These are phyloP conservation scores for Lepidothrix coronata DNA, from an alignment of 2,113 vertebrate species.

Conservation along the genomic window DNA sequence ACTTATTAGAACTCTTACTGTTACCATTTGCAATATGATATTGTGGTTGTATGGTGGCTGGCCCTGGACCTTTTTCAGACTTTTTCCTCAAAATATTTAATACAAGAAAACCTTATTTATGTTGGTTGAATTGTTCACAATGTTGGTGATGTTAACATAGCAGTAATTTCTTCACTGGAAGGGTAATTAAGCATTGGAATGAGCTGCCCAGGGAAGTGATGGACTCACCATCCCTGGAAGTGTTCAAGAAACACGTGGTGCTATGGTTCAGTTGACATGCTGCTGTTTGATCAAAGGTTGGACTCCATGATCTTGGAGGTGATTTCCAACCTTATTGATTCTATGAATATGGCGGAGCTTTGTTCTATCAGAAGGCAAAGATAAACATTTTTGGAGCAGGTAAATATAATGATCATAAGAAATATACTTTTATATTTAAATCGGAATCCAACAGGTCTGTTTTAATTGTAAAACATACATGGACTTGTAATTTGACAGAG, in stretches of 20 bases:
- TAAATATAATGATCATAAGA: background rate
- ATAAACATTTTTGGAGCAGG: background rate
- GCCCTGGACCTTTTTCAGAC: background rate
- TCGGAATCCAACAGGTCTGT: background rate
- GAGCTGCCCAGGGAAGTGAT: background rate
- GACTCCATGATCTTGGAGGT: background rate
- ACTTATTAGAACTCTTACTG: background rate
- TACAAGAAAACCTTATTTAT: background rate
- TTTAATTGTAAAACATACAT: background rate
- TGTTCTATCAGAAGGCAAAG: background rate
- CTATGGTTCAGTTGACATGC: background rate
- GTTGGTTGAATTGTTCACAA: background rate
- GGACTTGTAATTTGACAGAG: background rate
- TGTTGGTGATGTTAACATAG: background rate
- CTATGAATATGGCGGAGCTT: background rate
- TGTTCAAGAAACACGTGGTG: too few species aligned
- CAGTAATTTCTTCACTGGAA: background rate
- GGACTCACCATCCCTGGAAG: too few species aligned
- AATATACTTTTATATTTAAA: background rate
- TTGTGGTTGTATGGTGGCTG: background rate
- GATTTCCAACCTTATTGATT: background rate
- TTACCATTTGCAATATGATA: background rate
- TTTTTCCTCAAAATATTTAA: background rate
- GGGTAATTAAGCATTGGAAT: background rate
- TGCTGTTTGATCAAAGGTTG: background rate